These are phyloP conservation scores for Noctilio leporinus DNA, from an alignment of 2,113 vertebrate species.

Conservation along the genomic window DNA sequence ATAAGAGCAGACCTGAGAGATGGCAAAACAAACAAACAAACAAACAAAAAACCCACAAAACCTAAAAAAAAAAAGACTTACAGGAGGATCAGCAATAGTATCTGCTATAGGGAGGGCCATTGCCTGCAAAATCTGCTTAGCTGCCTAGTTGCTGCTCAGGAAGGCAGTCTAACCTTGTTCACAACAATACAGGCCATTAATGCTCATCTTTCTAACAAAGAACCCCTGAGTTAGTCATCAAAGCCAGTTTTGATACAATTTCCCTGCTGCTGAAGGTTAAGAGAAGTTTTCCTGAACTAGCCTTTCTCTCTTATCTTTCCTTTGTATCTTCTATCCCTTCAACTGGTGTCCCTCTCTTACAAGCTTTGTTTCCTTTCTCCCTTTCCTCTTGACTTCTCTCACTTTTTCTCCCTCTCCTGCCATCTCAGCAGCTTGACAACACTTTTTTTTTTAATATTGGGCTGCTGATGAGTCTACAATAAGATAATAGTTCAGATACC, in stretches of 20 bases:
- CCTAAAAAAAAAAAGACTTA: too few species aligned
- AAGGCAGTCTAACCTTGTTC: background rate
- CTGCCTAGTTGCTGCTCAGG: background rate
- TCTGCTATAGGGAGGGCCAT: background rate
- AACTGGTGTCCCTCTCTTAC: rapidly evolving
- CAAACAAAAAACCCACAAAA: too few species aligned
- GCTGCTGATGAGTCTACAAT: background rate
- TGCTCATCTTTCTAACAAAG: background rate
- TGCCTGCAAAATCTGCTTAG: background rate
- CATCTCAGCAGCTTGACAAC: background rate
- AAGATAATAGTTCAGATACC: background rate
- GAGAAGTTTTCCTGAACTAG: background rate
- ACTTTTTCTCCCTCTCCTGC: background rate
- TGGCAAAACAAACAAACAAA: too few species aligned
- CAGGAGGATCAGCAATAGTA: rapidly evolving
- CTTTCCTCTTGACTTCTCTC: background rate
- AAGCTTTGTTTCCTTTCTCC: background rate
- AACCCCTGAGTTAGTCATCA: background rate
- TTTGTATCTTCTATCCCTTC: background rate
- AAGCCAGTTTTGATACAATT: background rate
- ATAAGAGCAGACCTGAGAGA: too few species aligned
- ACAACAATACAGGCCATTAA: background rate
- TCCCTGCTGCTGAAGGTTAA: background rate
- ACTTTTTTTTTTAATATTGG: background rate
- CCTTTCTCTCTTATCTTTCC: background rate